These are phyloP conservation scores for Carposina sasakii DNA, from an alignment of 1,140 invertebrate species.

Conservation along the genomic window DNA sequence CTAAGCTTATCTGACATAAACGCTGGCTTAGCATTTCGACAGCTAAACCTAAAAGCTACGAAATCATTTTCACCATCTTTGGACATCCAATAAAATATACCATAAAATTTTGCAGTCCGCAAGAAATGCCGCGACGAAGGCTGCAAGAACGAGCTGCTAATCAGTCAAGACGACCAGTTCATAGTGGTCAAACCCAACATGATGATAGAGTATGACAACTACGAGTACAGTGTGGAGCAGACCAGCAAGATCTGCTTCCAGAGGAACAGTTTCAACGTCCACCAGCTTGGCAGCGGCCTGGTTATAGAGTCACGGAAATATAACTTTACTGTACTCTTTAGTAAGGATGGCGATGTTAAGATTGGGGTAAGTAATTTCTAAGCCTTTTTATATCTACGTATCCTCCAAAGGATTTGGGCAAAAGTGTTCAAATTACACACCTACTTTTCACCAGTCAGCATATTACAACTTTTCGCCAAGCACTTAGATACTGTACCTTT, in stretches of 20 bases:
- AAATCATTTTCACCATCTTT: too few relatives aligned
- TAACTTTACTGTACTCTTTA: constrained; percentile 82
- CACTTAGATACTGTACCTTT: too few relatives aligned
- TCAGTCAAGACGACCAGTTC: constrained; percentile 73
- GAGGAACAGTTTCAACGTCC: constrained; percentile 78
- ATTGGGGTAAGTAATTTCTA: constrained; percentile 74
- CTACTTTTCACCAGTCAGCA: too few relatives aligned
- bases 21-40: too few relatives aligned
- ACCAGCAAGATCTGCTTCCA: constrained; percentile 78
- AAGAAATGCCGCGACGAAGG: constrained; percentile 75
- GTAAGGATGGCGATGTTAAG: constrained; percentile 79
- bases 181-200: constrained; percentile 78
- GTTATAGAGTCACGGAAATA: constrained; percentile 79
- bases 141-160: constrained; percentile 74
- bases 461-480: too few relatives aligned
- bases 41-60: too few relatives aligned
- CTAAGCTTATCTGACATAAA: too few relatives aligned
- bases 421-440: too few relatives aligned
- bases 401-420: too few relatives aligned
- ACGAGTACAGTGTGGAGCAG: constrained; percentile 76
- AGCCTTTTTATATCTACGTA: too few relatives aligned
- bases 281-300: constrained; percentile 78
- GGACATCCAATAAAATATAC: too few relatives aligned
- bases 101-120: constrained; percentile 59
- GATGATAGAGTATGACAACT: constrained; percentile 78